Evolutionary conservation across 2,888 invertebrate species (phyloP).

Genomic region (Temnothorax ravouxi): DNA sequence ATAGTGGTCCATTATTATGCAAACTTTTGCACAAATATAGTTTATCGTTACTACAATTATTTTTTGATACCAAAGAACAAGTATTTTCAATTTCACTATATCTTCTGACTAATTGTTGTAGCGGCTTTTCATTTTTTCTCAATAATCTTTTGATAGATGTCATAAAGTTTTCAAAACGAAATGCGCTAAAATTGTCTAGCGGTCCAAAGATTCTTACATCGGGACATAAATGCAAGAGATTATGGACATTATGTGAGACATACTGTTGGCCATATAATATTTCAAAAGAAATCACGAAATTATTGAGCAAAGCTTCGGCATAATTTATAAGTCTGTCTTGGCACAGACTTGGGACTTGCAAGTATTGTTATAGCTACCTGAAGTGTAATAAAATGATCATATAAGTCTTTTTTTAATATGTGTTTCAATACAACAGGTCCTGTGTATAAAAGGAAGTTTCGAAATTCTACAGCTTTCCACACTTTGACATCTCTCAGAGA

Average conservation of each 20-base stretch:
- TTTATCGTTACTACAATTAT: not conserved
- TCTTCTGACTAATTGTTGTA: too few species aligned
- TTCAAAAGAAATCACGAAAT: not conserved
- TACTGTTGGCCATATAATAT: not conserved
- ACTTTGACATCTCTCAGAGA: not conserved
- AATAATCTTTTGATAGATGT: too few species aligned
- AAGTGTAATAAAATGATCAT: not conserved
- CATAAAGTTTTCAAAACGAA: too few species aligned
- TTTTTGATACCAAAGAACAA: not conserved
- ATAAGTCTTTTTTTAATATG: constrained; percentile 11
- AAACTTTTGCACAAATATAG: not conserved
- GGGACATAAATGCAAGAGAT: not conserved
- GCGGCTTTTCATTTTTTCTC: too few species aligned
- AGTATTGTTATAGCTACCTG: constrained; percentile 19
- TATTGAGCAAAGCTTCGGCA: not conserved
- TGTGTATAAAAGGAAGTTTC: constrained; percentile 9
- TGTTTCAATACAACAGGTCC: not conserved
- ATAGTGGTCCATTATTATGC: not conserved
- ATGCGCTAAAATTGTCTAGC: too few species aligned
- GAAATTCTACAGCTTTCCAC: constrained; percentile 4
- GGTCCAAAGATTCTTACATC: not conserved
- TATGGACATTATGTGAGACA: not conserved
- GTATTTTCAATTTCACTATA: too few species aligned
- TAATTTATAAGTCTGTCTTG: constrained; percentile 16
- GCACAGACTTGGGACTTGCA: not conserved